Evolutionary conservation across 2,113 vertebrate genomes (phyloP), one percentile per base, ranked within the genome.

Genomic region (Grus americana): DNA sequence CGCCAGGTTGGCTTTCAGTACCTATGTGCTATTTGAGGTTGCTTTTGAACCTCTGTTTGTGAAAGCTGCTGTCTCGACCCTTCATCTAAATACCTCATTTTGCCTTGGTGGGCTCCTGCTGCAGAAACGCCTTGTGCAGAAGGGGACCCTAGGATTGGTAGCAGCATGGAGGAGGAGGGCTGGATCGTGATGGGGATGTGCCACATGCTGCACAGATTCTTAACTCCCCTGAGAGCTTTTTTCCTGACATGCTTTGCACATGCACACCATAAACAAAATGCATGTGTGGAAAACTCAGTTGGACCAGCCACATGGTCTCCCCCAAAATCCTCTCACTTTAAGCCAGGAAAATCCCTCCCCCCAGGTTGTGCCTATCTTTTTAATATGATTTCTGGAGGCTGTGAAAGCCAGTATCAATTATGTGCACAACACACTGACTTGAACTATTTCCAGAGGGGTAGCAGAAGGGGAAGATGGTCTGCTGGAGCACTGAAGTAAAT

Each of bases 401-500:
- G 55, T 58, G 24, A 81, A 87, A 88, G 47, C 52, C 76, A 71
- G 24, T 71, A 72, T 72, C 52, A 63, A 61, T 68, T 86, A 72
- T 42, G 30, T 61, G 40, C 19, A 46, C 47, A 81, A 42, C 52
- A 68, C 24, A 15, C 24, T 49, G 68, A 42, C 52, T 81, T 80
- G 65, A 90, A 61, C 57, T 57, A 11, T 80, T 94, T 96, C 86
- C 91, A 95, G 79, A 93, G 79, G 74, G 86, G 68, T 18, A 92
- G 83, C 82, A 92, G 79, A 81, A 91, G 52, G 68, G 46, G 20
- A 84, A 38, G 71, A 67, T 36, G 38, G n/a, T 71, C 68, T 95
- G 74, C 66, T 73, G 74, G 90, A 93, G 71, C 54, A n/a, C 40
- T 72, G 70, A 82, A 79, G 57, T 30, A 38, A 61, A 74, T 79